These are phyloP conservation scores for Neoscelio sp. DNA, from an alignment of 2,888 invertebrate genomes.

Conservation along the genomic window DNA sequence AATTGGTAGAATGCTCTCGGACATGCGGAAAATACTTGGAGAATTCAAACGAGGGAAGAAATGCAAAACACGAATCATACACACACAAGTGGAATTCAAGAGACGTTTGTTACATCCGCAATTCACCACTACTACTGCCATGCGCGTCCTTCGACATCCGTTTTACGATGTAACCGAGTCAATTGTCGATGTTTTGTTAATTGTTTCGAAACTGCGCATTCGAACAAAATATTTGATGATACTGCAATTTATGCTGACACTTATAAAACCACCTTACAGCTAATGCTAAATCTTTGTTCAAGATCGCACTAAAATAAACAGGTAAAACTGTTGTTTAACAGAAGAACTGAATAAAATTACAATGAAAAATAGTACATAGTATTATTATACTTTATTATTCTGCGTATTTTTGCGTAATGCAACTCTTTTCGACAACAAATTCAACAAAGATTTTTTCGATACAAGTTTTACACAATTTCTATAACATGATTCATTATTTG, in stretches of 20 bases:
- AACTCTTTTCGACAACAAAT: no score
- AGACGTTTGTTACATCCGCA: conserved; percentile 62
- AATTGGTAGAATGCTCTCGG: conserved; percentile 44
- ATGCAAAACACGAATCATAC: conserved; percentile 68
- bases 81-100: conserved; percentile 65
- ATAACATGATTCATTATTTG: no score
- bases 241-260: conserved; percentile 14
- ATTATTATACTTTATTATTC: no score
- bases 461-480: no score
- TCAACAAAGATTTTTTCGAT: no score
- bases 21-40: conserved; percentile 59
- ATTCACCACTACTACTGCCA: conserved; percentile 27
- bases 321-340: no score
- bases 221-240: conserved; percentile 44
- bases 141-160: conserved; percentile 52
- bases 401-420: no score
- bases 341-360: no score
- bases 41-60: conserved; percentile 73
- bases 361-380: conserved; percentile 11
- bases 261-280: conserved; percentile 28
- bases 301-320: no score
- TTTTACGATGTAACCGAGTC: conserved; percentile 31
- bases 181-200: conserved; percentile 40
- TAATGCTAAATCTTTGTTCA: conserved; percentile 40
- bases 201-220: conserved; percentile 42